Evolutionary conservation across 2,888 invertebrate species (phyloP).

Genomic region (Drosophila mayaguana): DNA sequence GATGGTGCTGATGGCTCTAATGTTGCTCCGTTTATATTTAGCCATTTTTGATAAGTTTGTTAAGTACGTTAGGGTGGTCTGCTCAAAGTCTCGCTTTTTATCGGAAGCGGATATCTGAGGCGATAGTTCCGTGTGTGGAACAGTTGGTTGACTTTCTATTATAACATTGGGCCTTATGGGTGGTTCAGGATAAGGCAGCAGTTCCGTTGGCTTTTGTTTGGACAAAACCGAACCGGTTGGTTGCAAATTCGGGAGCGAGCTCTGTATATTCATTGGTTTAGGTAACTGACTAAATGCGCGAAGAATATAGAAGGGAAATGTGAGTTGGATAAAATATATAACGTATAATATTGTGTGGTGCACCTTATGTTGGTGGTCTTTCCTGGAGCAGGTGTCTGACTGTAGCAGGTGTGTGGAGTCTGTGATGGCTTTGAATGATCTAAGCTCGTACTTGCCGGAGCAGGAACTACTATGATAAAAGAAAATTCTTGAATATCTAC

Average conservation of each 20-base stretch:
- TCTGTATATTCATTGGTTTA: not conserved
- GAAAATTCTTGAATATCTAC: not conserved
- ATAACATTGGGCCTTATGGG: not conserved
- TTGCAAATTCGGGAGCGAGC: constrained; percentile 16
- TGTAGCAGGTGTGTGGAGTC: not conserved
- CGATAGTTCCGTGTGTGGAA: not conserved
- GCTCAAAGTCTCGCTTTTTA: not conserved
- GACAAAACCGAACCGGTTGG: not conserved
- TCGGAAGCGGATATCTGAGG: not conserved
- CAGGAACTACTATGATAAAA: not conserved
- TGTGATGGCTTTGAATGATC: not conserved
- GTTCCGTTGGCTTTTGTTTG: not conserved
- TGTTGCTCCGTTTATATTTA: not conserved
- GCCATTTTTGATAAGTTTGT: constrained; percentile 32
- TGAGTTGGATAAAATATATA: not conserved
- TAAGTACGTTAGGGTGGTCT: constrained; percentile 19
- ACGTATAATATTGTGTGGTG: not conserved
- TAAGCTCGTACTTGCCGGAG: not conserved
- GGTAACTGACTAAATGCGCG: not conserved
- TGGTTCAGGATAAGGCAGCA: not conserved
- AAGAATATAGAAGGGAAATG: not conserved
- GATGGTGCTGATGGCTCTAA: not conserved
- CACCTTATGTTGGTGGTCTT: not conserved
- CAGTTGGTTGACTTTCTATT: too few relatives aligned
- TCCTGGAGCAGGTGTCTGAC: too few relatives aligned